Base-by-base conservation (phyloP, 2,888 invertebrate genomes). In the Pegoplata infirma region DNA sequence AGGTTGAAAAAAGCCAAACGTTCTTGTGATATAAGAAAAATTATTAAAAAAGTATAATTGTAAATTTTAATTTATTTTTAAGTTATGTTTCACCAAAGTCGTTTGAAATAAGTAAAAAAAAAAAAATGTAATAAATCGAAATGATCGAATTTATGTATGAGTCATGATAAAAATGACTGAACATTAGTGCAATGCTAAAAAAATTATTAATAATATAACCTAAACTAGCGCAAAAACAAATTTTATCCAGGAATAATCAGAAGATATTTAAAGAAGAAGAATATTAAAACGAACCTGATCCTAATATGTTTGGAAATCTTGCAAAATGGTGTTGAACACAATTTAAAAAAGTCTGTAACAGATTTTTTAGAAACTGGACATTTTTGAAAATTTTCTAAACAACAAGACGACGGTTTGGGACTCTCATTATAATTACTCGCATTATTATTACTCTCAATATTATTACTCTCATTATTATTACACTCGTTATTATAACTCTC, bases 251-350 rank as follows among this genome's bases (percentile, higher is more conserved):
- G 14, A 23, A 49, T 56, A 55, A 23, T 40, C 32, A 40, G 53
- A 23, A 1, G 40, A 53, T 56, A 16, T 5, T 47, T 3, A 47
- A n/a, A n/a, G n/a, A n/a, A n/a, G 47, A 28, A 19, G 10, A 32
- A 19, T 25, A 25, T 58, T 63, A 6, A 23, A 59, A 68, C 77
- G 71, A 76, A 80, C 89, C 88, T 86, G 85, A 87, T 86, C 85
- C 87, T 85, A 84, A 83, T 74, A 83, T 82, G 55, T 84, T 86
- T 85, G 61, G 84, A 84, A 80, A 88, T 73, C 78, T 87, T 86
- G 82, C 86, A 87, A 77, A 88, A 84, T 75, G 85, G 82, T 75
- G 83, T 78, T 78, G 85, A 82, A 80, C 86, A 83, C 55, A 82
- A 81, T 83, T 85, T 85, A n/a, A 85, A 81, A 80, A 84, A 72